Conservation (phyloP, 1,140 invertebrate genomes). For the Trichonephila clavipes region DNA sequence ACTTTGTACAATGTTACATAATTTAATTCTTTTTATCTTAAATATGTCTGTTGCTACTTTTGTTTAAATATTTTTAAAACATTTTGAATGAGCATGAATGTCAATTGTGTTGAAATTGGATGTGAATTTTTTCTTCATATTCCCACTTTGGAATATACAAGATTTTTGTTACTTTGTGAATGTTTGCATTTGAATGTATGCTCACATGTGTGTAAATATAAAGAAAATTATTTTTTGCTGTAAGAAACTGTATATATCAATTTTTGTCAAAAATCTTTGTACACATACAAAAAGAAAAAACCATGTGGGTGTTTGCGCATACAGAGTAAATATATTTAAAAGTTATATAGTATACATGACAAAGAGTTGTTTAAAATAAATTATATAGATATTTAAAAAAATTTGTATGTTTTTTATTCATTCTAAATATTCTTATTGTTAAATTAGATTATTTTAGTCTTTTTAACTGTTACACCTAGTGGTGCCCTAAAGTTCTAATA, state of each 20-base stretch:
- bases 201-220: slow-evolving; percentile 17
- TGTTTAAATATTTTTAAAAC: too few relatives aligned
- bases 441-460: too few relatives aligned
- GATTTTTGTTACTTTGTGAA: not conserved
- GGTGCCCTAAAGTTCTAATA: too few relatives aligned
- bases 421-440: not conserved
- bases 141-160: too few relatives aligned
- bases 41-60: too few relatives aligned
- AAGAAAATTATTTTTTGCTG: slow-evolving; percentile 10
- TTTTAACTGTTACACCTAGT: too few relatives aligned
- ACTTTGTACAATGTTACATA: too few relatives aligned
- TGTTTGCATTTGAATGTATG: not conserved
- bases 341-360: slow-evolving; percentile 9
- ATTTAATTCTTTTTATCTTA: too few relatives aligned
- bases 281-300: not conserved
- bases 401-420: slow-evolving; percentile 2
- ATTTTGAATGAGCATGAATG: too few relatives aligned
- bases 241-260: slow-evolving; percentile 18
- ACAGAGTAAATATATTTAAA: slow-evolving; percentile 23
- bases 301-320: not conserved
- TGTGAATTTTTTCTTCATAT: too few relatives aligned
- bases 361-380: not conserved
- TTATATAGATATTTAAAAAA: slow-evolving; percentile 28
- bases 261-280: slow-evolving; percentile 12
- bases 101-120: too few relatives aligned